phyloP scores from a whole-genome alignment of 2,113 vertebrate species.

The Gadus chalcogrammus region DNA sequence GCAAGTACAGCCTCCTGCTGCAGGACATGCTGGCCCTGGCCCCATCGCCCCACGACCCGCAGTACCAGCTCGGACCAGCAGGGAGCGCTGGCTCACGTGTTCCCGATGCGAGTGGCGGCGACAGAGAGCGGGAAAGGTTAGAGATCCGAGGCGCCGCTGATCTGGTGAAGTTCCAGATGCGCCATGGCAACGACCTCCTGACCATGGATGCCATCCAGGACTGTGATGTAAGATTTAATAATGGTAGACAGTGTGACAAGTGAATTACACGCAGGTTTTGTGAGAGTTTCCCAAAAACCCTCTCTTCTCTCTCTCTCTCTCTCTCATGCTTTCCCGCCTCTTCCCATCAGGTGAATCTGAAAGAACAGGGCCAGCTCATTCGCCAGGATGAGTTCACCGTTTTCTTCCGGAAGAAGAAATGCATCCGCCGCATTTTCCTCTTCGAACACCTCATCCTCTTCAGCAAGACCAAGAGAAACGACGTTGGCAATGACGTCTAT shows the following conservation, averaged over 20 bases:
- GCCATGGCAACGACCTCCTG: constrained; percentile 74
- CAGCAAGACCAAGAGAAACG: constrained; percentile 75
- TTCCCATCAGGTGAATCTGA: constrained; percentile 69
- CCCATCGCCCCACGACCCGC: constrained; percentile 15
- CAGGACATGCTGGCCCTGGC: constrained; percentile 68
- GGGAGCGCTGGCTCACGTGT: neutral
- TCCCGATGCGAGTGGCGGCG: constrained; percentile 40
- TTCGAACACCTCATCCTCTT: constrained; percentile 78
- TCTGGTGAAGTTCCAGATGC: constrained; percentile 75
- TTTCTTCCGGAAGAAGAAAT: constrained; percentile 75
- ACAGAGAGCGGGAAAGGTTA: constrained; percentile 49
- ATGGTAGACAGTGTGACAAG: neutral
- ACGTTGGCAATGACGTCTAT: constrained; percentile 74
- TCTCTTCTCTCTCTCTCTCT: neutral
- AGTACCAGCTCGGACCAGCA: too few species aligned
- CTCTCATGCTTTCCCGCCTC: neutral
- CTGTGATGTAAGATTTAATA: constrained; percentile 70
- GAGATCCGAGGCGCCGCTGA: constrained; percentile 70
- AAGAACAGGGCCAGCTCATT: constrained; percentile 77
- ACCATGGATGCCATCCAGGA: constrained; percentile 78
- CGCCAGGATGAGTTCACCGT: constrained; percentile 76
- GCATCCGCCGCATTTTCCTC: constrained; percentile 73
- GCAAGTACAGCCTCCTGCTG: constrained; percentile 77
- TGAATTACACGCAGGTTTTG: neutral
- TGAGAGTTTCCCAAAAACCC: neutral